Percentiles rank a stretch among this genome's conserved stretches.
phyloP scores from a whole-genome alignment of 2,888 invertebrate species.

The Argyresthia goedartella region DNA sequence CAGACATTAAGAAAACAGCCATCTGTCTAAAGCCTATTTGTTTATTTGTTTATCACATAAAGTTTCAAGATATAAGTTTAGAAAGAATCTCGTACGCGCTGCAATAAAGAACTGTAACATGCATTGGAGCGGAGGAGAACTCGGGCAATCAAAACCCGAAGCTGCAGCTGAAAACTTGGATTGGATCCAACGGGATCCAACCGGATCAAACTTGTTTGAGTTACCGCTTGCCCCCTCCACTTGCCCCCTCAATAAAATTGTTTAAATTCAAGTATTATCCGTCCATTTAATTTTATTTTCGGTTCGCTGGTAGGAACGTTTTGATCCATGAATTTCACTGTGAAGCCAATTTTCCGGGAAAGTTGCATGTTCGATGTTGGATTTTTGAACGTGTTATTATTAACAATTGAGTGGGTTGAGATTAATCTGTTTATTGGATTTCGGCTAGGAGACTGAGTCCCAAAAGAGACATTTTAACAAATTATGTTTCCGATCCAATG shows the following conservation, averaged over 20 bases:
- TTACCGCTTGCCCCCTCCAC: slow-evolving; percentile 18
- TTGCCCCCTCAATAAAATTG: slow-evolving; percentile 29
- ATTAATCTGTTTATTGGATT: no score
- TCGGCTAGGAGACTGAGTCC: no score
- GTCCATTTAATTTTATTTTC: slow-evolving; percentile 6
- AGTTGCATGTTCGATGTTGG: not conserved
- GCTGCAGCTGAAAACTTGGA: slow-evolving; percentile 24
- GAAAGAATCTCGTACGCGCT: no score
- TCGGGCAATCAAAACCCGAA: slow-evolving; percentile 27
- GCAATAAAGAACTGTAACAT: no score
- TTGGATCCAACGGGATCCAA: slow-evolving; percentile 18
- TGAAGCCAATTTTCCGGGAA: not conserved
- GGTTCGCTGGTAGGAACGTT: slow-evolving; percentile 5
- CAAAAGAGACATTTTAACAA: no score
- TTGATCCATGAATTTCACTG: not conserved
- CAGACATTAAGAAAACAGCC: no score
- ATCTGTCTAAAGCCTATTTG: no score
- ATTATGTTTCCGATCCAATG: no score
- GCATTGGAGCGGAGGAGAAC: no score
- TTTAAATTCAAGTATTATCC: slow-evolving; percentile 28
- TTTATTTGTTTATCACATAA: no score
- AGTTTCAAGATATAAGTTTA: no score
- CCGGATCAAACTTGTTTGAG: slow-evolving; percentile 20
- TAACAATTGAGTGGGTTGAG: not conserved
- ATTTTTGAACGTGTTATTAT: not conserved